Evolutionary conservation across 2,797 vertebrate species (phyloP).

Genomic region (Neoniphon sammara): DNA sequence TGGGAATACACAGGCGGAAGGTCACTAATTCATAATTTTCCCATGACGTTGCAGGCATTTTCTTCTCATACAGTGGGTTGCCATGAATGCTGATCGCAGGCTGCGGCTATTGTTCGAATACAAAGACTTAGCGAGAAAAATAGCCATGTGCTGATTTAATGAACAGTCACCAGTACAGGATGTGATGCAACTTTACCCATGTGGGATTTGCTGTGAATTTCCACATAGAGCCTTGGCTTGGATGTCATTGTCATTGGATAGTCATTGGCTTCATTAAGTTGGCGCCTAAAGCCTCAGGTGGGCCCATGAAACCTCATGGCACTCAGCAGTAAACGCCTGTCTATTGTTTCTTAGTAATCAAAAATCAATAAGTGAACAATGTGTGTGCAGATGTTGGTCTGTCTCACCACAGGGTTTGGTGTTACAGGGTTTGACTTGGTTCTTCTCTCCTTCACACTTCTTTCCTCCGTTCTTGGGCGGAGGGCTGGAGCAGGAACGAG

Average conservation of each 20-base stretch:
- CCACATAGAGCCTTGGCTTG: background rate
- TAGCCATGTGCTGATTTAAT: constrained; percentile 13
- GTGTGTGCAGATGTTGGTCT: background rate
- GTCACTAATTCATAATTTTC: constrained; percentile 40
- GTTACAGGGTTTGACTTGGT: constrained; percentile 89
- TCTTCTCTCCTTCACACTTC: constrained; percentile 86
- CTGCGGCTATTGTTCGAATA: constrained; percentile 21
- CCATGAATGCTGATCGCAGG: constrained; percentile 18
- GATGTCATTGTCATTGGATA: background rate
- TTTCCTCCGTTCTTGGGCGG: constrained; percentile 91
- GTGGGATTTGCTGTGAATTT: background rate
- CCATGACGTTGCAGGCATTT: constrained; percentile 15
- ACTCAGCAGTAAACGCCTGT: background rate
- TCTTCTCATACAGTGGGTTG: background rate
- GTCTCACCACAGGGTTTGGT: constrained; percentile 87
- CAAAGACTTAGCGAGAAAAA: background rate
- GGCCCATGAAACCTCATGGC: background rate
- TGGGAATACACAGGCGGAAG: constrained; percentile 62
- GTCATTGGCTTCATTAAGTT: background rate
- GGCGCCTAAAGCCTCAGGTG: background rate
- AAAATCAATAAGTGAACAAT: background rate
- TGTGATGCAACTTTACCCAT: background rate
- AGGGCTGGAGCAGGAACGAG: constrained; percentile 88
- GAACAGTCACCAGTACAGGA: background rate
- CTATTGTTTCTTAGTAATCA: background rate